Base-by-base conservation (phyloP, 2,888 invertebrate species). In the Cheiracanthium punctorium region DNA sequence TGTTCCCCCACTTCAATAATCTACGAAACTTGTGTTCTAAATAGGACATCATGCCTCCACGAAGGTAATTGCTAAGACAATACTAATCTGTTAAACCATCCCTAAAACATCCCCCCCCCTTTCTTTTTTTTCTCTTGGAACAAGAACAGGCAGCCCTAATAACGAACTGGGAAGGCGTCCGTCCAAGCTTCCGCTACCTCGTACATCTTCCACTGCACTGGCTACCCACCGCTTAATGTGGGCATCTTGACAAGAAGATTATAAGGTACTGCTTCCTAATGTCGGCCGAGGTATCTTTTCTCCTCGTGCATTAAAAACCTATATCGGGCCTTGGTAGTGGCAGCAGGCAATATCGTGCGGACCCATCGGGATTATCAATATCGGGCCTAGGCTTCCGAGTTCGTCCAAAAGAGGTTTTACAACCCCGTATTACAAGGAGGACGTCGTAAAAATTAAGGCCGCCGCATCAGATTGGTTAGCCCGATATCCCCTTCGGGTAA, bases 301-400 rank as follows among this genome's bases (percentile, higher is more conserved):
- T 64, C 75, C 75, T 76, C 85, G 64, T 80, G 80, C 80, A 86
- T 86, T 86, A 86, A 80, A 86, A 79, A 74, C 79, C 84, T 82
- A 65, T 82, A 82, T 82, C 82, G 76, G 71, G 64, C 72, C 43
- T 43, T n/a, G n/a, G n/a, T n/a, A n/a, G n/a, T n/a, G n/a, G n/a
- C n/a, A n/a, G n/a, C n/a, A n/a, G n/a, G n/a, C n/a, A 70, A 33
- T 41, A 82, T 82, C 75, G 82, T 14, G 29, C 72, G 82, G 77
- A n/a, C 79, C 84, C 79, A 74, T 43, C 69, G 84, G 84, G 84
- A 85, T 85, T 85, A 85, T 85, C 84, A 85, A 85, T 85, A 85
- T 85, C 84, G 48, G 32, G 64, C 74, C 74, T 64, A 37, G 74
- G 69, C 81, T 80, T 73, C 28, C 30, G 52, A 28, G 41, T 75